Evolutionary conservation across 2,113 vertebrate species (phyloP), one percentile per base, ranked within the genome.

Genomic region (Bombycilla garrulus): DNA sequence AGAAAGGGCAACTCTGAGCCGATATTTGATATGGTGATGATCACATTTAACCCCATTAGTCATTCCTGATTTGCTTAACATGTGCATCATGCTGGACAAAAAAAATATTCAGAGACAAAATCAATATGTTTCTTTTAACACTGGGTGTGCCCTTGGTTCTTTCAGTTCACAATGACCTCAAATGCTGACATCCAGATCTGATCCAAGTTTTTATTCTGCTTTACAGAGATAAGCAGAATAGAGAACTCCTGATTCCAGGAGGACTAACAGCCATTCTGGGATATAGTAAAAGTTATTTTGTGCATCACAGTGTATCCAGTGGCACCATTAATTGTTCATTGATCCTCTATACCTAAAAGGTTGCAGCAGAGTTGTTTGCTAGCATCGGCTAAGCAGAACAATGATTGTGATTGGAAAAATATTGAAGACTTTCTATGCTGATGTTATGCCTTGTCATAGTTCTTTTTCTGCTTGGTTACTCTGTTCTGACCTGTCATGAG

Each of bases 31-130:
- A 77, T 44, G 42, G 51, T 78, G 76, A 90, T 82, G 88, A 86
- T 92, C 85, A 86, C 57, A 64, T 93, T 91, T 92, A 96, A 94
- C 72, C 62, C 36, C 65, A 71, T 92, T 86, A 92, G 62, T 88
- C 76, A 83, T 78, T 95, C 56, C 50, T 88, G 82, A 90, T 80
- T 88, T 83, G 54, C 51, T 94, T 94, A 78, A n/a, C 51, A 88
- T 82, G 51, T 82, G 48, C 67, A 96, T 88, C 94, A 86, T 60
- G 51, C 51, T 90, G 60, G 44, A 96, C 64, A 92, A 88, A 88
- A 56, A 61, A 93, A 69, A 17, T 56, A 90, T 77, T 80, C 67
- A 70, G 76, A 92, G 74, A 80, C 1, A 0, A 15, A 80, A 83
- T 93, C 92, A 86, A 81, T 96, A 85, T 36, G 21, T 54, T 94